Conservation (phyloP, 2,888 invertebrate species). For the Acanthoscelides obtectus region DNA sequence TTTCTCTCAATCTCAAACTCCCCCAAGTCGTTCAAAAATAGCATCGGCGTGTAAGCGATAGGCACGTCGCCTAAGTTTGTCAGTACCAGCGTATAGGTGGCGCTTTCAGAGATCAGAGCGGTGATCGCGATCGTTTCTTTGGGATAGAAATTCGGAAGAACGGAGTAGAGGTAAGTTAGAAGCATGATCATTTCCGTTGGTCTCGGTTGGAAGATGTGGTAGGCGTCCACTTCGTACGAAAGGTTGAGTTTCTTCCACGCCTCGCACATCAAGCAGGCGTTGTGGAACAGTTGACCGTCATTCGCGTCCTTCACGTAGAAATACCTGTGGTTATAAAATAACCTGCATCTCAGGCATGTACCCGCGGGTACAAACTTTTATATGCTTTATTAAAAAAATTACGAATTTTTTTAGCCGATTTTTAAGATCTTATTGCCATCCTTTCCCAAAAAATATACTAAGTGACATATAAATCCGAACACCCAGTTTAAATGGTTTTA, state of each 20-base stretch:
- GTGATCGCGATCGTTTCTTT: constrained; percentile 48
- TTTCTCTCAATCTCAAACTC: constrained; percentile 25
- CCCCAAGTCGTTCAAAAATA: constrained; percentile 32
- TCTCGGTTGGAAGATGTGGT: constrained; percentile 53
- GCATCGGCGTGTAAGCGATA: constrained; percentile 31
- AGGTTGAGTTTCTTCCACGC: constrained; percentile 54
- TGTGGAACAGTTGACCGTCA: constrained; percentile 51
- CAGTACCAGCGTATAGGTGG: constrained; percentile 45
- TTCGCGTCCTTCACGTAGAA: constrained; percentile 46
- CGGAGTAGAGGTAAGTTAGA: constrained; percentile 51
- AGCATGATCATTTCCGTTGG: constrained; percentile 57
- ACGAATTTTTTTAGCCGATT: too few species aligned
- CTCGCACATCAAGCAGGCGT: constrained; percentile 46
- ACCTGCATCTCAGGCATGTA: too few species aligned
- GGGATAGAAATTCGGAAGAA: constrained; percentile 52
- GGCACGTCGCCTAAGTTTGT: constrained; percentile 36
- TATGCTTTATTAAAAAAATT: too few species aligned
- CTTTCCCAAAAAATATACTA: too few species aligned
- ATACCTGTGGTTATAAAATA: constrained; percentile 29
- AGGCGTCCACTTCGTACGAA: constrained; percentile 53
- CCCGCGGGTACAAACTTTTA: too few species aligned
- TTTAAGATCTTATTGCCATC: too few species aligned
- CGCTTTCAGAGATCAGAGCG: constrained; percentile 49
- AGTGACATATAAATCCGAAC: too few species aligned
- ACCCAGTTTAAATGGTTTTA: too few species aligned